Percentiles rank a stretch among this genome's conserved stretches.
These are phyloP conservation scores for Sesia bembeciformis DNA, from an alignment of 2,888 invertebrate species.

Conservation along the genomic window DNA sequence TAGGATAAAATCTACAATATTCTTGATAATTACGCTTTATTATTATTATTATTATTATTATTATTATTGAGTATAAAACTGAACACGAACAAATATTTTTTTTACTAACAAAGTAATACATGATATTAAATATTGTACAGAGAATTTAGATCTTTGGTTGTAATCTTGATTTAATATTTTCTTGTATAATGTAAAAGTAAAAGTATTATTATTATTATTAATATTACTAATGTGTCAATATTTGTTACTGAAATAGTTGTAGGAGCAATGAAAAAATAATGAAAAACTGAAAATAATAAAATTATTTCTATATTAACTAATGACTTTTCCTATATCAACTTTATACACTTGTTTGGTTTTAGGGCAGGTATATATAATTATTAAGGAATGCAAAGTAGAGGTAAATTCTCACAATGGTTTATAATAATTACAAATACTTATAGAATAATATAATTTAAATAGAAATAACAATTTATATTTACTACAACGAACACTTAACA, in stretches of 20 bases:
- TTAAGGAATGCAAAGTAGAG: constrained; percentile 61
- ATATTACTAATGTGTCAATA: no score
- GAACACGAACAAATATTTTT: no score
- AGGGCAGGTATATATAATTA: constrained; percentile 35
- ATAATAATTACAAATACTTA: constrained; percentile 25
- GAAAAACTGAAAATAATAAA: not conserved
- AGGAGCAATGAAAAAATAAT: no score
- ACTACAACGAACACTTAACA: constrained; percentile 14
- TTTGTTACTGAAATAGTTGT: no score
- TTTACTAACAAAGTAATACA: no score
- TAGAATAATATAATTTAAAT: constrained; percentile 37
- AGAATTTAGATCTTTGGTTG: no score
- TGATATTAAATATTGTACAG: no score
- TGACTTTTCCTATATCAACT: constrained; percentile 45
- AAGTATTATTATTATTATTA: no score
- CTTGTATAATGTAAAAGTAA: not conserved
- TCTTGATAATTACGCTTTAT: no score
- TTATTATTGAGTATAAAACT: no score
- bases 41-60: no score
- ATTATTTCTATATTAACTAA: constrained; percentile 33
- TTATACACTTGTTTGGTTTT: constrained; percentile 64
- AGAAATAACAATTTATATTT: constrained; percentile 25
- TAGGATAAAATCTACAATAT: not conserved
- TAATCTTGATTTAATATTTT: not conserved
- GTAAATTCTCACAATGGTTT: constrained; percentile 37